Conservation (phyloP, 2,888 invertebrate species). For the Stegana nigrithorax region DNA sequence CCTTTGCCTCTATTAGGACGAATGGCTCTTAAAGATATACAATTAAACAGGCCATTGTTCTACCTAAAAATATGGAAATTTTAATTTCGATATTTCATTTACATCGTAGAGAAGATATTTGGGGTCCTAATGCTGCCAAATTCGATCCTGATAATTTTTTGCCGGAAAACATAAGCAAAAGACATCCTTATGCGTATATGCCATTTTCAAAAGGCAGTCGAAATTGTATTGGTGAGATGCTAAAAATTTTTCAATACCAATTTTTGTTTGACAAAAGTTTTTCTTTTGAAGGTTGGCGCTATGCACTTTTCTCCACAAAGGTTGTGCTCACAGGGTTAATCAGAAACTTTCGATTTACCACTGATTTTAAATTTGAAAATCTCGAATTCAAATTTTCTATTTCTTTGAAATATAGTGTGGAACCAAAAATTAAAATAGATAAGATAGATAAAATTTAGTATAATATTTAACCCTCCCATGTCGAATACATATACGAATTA, state of each 20-base stretch:
- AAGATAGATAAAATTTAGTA: background rate
- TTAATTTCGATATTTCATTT: constrained; percentile 39
- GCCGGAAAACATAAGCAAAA: constrained; percentile 34
- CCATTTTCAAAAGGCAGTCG: constrained; percentile 53
- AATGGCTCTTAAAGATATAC: constrained; percentile 30
- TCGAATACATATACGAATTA: no score
- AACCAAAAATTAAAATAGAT: constrained; percentile 1
- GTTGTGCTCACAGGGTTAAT: constrained; percentile 30
- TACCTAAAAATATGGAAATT: constrained; percentile 39
- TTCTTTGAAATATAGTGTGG: background rate
- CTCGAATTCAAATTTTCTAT: background rate
- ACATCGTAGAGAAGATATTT: constrained; percentile 41
- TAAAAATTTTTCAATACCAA: background rate
- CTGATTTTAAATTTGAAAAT: background rate
- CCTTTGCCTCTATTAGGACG: constrained; percentile 43
- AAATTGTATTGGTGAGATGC: constrained; percentile 46
- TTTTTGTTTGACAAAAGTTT: background rate
- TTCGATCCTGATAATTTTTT: constrained; percentile 48
- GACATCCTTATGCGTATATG: constrained; percentile 46
- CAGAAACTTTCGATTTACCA: constrained; percentile 23
- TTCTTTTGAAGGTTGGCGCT: constrained; percentile 39
- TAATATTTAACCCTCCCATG: no score
- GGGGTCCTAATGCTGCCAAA: constrained; percentile 42
- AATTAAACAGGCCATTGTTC: constrained; percentile 29
- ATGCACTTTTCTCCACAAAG: no score